Evolutionary conservation across 2,888 invertebrate genomes (phyloP).

Genomic region (Himalopsyche tibetana): DNA sequence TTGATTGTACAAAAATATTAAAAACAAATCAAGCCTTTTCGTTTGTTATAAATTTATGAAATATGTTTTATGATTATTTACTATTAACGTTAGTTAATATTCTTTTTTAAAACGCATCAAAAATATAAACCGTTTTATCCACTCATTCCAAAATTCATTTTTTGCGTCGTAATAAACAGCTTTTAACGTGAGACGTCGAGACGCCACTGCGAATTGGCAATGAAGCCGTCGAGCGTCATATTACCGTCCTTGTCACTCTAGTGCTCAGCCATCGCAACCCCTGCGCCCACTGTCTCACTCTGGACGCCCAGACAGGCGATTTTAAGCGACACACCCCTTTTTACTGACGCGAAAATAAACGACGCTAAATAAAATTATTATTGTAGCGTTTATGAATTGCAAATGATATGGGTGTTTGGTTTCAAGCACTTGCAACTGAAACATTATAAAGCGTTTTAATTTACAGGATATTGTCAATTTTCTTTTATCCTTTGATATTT

Average conservation of each 20-base stretch:
- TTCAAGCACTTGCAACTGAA: background rate
- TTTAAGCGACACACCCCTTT: conserved; percentile 32
- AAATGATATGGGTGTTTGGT: background rate
- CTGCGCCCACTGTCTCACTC: background rate
- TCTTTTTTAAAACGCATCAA: too few species aligned
- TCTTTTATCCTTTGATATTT: too few species aligned
- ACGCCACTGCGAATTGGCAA: background rate
- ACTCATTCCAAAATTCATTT: too few species aligned
- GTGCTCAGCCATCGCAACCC: background rate
- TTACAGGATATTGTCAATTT: too few species aligned
- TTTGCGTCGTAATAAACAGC: too few species aligned
- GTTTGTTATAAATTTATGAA: too few species aligned
- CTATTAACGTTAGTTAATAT: too few species aligned
- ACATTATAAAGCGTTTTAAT: too few species aligned
- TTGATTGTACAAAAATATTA: too few species aligned
- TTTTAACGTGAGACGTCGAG: background rate
- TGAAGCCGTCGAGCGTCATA: conserved; percentile 7
- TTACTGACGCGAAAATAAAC: conserved; percentile 2
- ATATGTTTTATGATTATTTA: too few species aligned
- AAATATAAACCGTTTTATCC: too few species aligned
- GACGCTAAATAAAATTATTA: background rate
- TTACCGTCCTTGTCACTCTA: conserved; percentile 2
- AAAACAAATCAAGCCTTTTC: too few species aligned
- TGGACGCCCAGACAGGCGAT: conserved; percentile 16
- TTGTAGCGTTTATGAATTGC: background rate